Percentiles rank a stretch among this genome's conserved stretches.
Evolutionary conservation across 2,888 invertebrate species (phyloP).

Genomic region (Rosalia funebris): DNA sequence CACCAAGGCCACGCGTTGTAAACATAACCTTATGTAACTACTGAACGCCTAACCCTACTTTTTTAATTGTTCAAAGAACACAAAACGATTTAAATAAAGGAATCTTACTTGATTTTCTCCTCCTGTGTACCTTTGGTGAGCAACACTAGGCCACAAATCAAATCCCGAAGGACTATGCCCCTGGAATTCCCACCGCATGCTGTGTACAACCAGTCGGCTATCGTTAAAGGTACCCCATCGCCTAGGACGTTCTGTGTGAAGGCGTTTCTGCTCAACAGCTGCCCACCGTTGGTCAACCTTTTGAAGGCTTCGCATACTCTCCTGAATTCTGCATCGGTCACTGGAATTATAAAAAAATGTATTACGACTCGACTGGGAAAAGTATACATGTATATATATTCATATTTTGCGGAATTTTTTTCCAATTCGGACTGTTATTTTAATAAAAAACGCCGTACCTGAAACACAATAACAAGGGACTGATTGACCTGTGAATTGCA

Average conservation of each 20-base stretch:
- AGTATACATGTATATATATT: not conserved
- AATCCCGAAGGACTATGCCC: conserved; percentile 84
- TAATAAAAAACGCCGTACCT: not conserved
- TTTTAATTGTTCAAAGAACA: no score
- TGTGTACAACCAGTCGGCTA: conserved; percentile 84
- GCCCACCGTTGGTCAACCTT: conserved; percentile 78
- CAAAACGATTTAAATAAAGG: no score
- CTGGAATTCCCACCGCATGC: conserved; percentile 86
- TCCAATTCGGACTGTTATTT: not conserved
- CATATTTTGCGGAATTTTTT: not conserved
- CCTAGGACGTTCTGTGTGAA: conserved; percentile 88
- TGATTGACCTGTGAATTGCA: no score
- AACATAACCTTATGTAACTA: no score
- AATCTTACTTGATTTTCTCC: conserved; percentile 82
- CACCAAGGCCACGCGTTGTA: no score
- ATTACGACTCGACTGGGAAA: not conserved
- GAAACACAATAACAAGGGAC: no score
- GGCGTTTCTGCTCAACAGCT: conserved; percentile 76
- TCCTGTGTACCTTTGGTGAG: conserved; percentile 86
- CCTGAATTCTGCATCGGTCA: conserved; percentile 84
- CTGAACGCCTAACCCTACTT: no score
- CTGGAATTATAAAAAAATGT: conserved; percentile 65
- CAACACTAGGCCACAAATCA: conserved; percentile 86
- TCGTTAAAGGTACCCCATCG: conserved; percentile 83
- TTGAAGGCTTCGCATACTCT: conserved; percentile 90